phyloP scores from a whole-genome alignment of 1,140 invertebrate species.

The Trachymyrmex septentrionalis region DNA sequence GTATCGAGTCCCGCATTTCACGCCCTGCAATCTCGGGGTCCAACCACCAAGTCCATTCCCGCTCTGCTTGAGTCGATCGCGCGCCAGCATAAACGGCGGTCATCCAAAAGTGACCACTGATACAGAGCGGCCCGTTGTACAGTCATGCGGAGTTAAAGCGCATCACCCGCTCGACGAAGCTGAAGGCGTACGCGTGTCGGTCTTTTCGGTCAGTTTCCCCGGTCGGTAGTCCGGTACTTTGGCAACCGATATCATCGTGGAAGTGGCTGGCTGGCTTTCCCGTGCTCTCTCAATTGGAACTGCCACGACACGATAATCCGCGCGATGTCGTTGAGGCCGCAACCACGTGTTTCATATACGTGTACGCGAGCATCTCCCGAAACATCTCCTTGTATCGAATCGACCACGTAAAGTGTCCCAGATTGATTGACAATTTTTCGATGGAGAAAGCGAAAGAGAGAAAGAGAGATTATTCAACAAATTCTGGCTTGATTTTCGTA shows the following conservation, averaged over 20 bases:
- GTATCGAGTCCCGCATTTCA: conserved; percentile 53
- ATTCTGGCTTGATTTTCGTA: not conserved
- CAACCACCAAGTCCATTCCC: conserved; percentile 35
- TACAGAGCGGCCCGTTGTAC: conserved; percentile 55
- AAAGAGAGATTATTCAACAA: not conserved
- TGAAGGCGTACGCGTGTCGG: conserved; percentile 69
- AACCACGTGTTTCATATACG: conserved; percentile 48
- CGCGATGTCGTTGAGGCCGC: not conserved
- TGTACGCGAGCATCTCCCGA: not conserved
- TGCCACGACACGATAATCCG: conserved; percentile 57
- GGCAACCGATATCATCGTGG: conserved; percentile 50
- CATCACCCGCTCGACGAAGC: conserved; percentile 71
- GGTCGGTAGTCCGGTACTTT: conserved; percentile 56
- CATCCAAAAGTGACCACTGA: conserved; percentile 54
- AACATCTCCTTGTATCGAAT: conserved; percentile 17
- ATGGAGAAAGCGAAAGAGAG: not conserved
- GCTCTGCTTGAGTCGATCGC: conserved; percentile 24
- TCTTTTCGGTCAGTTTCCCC: conserved; percentile 73
- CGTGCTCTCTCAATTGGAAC: conserved; percentile 58
- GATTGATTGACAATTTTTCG: not conserved
- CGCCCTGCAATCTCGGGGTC: conserved; percentile 22
- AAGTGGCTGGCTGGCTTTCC: conserved; percentile 37
- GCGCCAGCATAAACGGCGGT: conserved; percentile 52
- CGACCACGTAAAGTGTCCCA: not conserved
- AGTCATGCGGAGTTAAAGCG: conserved; percentile 68